These are phyloP conservation scores for Styela clava DNA, from an alignment of 23 tunicate genomes.

Conservation along the genomic window DNA sequence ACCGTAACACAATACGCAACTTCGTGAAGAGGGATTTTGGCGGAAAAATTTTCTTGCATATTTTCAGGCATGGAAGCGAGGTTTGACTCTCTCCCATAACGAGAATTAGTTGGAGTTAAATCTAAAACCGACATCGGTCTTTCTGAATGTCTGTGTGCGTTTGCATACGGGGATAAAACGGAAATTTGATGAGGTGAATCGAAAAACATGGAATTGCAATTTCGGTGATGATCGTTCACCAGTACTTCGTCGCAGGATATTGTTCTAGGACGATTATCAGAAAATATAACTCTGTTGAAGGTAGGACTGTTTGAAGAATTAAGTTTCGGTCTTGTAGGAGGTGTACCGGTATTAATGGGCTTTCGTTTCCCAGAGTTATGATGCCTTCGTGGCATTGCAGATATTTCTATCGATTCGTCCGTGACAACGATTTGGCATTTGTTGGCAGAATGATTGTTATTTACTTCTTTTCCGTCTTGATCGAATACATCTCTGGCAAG, in stretches of 20 bases:
- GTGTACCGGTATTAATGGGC: background rate
- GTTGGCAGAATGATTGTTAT: background rate
- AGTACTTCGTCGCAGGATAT: background rate
- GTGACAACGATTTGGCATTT: background rate
- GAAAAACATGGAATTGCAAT: background rate
- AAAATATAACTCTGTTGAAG: background rate
- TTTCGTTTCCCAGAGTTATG: background rate
- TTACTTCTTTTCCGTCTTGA: background rate
- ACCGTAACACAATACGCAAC: constrained; percentile 76
- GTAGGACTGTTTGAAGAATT: background rate
- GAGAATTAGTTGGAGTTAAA: background rate
- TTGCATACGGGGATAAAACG: background rate
- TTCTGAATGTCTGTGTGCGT: background rate
- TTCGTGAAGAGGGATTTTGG: constrained; percentile 47
- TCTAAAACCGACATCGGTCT: background rate
- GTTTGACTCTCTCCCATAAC: background rate
- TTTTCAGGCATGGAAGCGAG: background rate
- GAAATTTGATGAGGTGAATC: background rate
- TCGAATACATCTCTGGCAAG: constrained; percentile 19
- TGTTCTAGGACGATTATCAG: background rate
- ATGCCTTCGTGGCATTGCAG: background rate
- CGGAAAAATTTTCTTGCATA: background rate
- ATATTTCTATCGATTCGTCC: background rate
- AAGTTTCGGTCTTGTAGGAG: background rate
- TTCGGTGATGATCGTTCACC: background rate